Evolutionary conservation across 64 coral and sea anemone species (phyloP), one percentile per base, ranked within the genome.

Genomic region (Catalaphyllia jardinei): DNA sequence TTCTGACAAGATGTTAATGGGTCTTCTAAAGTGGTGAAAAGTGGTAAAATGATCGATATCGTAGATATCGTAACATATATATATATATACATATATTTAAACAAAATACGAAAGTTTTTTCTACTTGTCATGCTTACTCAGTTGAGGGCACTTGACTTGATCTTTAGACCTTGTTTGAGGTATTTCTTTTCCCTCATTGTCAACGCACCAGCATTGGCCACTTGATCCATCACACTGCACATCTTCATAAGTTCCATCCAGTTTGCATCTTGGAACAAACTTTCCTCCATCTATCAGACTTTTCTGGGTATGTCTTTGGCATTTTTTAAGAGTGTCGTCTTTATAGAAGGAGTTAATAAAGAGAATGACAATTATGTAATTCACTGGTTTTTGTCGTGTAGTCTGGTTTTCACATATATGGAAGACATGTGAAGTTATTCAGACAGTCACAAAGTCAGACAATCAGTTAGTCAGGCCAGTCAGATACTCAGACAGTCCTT

Each of bases 231-330:
- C 79, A 77, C 92, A 94, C 55, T 94, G 92, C 13, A 89, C 87
- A 29, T 89, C 87, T 82, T 94, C 92, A 71, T 75, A 94, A 71
- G 60, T 79, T 60, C 92, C 94, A 69, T 93, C 90, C 62, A 76
- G 35, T 38, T 93, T 93, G 74, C 94, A 96, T 77, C 88, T 88
- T 17, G 94, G 91, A 22, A 93, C 83, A 31, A 82, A 93, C 14
- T 39, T 60, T 76, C 76, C 73, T 12, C 76, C 31, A 11, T n/a
- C 61, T 16, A 82, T 72, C 17, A 92, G 39, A 22, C 72, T 22
- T 19, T 71, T 74, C 59, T 92, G 73, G 1, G 86, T 74, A 5
- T 75, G 38, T 27, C 50, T 65, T 16, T 92, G 74, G 31, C 90
- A 92, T 15, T 55, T 20, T 20, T 79, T 82, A 3, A 91, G 57